Base-by-base conservation (phyloP, 2,888 invertebrate species). In the Caenorhabditis afra region DNA sequence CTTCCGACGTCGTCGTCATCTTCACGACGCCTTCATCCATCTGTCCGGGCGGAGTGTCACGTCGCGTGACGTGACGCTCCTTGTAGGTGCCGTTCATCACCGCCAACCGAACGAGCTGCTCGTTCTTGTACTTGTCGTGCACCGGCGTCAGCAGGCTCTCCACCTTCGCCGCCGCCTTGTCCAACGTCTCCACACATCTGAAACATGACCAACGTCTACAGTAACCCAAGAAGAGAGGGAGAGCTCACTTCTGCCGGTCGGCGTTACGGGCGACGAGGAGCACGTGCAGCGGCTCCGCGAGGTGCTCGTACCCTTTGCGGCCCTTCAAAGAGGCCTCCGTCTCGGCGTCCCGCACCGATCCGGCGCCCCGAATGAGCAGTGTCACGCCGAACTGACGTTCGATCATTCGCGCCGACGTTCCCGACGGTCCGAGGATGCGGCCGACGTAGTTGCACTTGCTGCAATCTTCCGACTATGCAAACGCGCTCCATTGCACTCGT, bases 81-180 rank as follows among this genome's bases (percentile, higher is more conserved):
- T 74, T 62, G 61, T 84, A 81, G 12, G 98, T 99, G 91, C 99
- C 99, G 91, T 98, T 99, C 91, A 99, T 97, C 90, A 99, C 98
- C 90, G 99, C 98, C 91, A 99, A 93, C 92, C 99, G 98, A 96
- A 99, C 57, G 22, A 99, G 93, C 92, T 99, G 98, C 91, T 97
- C 94, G 92, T 98, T 98, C 93, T 99, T 99, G 91, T 98, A 93
- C 92, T 97, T 98, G 92, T 99, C 99, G 93, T 99, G 98, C 64
- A 96, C 96, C 91, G 97, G 97, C 91, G 97, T 94, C 89, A 99
- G 94, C 90, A 99, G 93, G 91, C 96, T 96, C 92, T 95, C 96
- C 79, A 99, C 96, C 93, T 97, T 97, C 89, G 96, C 96, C 47
- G 97, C 96, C 55, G 98, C 98, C 90, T 96, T 94, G 88, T 94